These are phyloP conservation scores for Leptopilina drosophilae DNA, from an alignment of 2,888 invertebrate species.

Conservation along the genomic window DNA sequence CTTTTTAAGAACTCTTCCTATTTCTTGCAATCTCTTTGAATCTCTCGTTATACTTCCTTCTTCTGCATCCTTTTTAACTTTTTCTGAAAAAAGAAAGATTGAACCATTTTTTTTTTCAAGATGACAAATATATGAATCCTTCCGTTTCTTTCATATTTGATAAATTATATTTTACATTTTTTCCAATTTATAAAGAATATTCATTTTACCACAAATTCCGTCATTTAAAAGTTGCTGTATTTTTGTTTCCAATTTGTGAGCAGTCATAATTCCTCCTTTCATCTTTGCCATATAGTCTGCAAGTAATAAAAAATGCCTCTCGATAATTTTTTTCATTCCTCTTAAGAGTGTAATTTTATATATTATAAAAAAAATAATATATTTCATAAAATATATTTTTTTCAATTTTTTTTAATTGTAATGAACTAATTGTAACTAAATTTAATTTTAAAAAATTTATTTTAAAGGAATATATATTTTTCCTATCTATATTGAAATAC, in stretches of 20 bases:
- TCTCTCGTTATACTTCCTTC: not conserved
- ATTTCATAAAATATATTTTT: too few species aligned
- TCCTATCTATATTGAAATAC: too few species aligned
- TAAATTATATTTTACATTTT: not conserved
- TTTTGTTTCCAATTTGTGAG: not conserved
- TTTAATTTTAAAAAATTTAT: too few species aligned
- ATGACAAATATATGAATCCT: too few species aligned
- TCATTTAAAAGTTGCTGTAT: not conserved
- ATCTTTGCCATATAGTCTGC: not conserved
- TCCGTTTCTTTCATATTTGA: not conserved
- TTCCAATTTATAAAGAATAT: not conserved
- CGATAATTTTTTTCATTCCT: not conserved
- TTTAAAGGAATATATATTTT: too few species aligned
- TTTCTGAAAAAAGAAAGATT: not conserved
- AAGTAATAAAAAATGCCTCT: not conserved
- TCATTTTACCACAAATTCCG: conserved; percentile 6
- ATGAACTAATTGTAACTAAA: too few species aligned
- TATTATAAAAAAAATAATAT: too few species aligned
- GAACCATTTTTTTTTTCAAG: not conserved
- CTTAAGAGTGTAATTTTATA: not conserved
- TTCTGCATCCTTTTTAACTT: not conserved
- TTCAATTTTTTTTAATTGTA: too few species aligned
- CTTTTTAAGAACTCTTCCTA: not conserved
- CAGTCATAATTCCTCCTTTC: not conserved
- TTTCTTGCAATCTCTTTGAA: not conserved